These are phyloP conservation scores for Alca torda DNA, from an alignment of 2,797 vertebrate species.

Conservation along the genomic window DNA sequence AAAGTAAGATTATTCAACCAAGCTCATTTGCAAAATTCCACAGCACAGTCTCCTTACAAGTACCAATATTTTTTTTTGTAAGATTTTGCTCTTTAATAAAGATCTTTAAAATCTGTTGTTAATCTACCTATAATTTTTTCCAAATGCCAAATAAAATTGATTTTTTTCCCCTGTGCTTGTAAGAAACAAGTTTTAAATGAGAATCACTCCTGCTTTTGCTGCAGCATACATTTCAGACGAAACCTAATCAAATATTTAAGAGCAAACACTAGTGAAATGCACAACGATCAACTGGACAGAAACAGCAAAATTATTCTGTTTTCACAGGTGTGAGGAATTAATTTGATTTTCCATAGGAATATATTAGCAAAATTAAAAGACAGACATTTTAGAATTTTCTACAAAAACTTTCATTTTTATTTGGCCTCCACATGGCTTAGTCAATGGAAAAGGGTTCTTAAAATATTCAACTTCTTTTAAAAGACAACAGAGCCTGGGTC, in stretches of 20 bases:
- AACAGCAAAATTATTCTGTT: background rate
- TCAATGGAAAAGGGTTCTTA: background rate
- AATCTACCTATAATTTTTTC: background rate
- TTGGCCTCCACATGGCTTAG: background rate
- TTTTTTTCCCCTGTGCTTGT: background rate
- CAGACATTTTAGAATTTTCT: background rate
- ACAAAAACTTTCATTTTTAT: background rate
- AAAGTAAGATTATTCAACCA: background rate
- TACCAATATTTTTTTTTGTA: background rate
- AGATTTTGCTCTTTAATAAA: background rate
- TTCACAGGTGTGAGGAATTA: background rate
- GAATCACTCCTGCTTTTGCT: background rate
- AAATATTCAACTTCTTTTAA: background rate
- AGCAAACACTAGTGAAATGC: background rate
- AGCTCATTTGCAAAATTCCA: background rate
- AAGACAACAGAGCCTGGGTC: background rate
- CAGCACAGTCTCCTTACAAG: background rate
- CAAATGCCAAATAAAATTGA: background rate
- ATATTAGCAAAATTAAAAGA: background rate
- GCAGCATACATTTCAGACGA: background rate
- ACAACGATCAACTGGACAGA: background rate
- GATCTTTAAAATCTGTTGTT: background rate
- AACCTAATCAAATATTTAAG: background rate
- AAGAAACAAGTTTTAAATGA: background rate
- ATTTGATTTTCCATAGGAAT: background rate